Conservation (phyloP, 1,140 invertebrate genomes). For the Euborellia annulipes region DNA sequence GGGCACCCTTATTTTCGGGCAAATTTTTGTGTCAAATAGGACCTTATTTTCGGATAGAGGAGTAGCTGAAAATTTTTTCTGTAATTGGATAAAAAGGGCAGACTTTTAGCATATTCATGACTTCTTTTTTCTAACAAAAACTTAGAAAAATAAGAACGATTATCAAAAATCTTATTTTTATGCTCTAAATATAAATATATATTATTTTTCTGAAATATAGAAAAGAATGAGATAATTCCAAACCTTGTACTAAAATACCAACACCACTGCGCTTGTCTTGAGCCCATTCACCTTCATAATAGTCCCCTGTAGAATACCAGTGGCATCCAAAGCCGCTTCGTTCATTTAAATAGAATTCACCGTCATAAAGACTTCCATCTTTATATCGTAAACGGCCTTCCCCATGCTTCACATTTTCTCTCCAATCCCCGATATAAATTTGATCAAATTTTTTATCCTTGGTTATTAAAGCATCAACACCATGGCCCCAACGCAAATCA, state of each 20-base stretch:
- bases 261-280: slow-evolving; percentile 39
- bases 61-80: no score
- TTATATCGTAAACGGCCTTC: slow-evolving; percentile 25
- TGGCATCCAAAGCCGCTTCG: slow-evolving; percentile 25
- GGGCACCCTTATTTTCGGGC: no score
- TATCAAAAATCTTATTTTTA: slow-evolving; percentile 3
- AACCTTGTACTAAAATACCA: slow-evolving; percentile 23
- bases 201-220: no score
- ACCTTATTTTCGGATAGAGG: no score
- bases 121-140: no score
- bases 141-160: no score
- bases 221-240: no score
- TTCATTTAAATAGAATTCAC: slow-evolving; percentile 29
- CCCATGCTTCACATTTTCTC: slow-evolving; percentile 17
- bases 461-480: neutral
- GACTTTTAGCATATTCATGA: no score
- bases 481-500: neutral
- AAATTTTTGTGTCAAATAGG: no score
- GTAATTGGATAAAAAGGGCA: no score
- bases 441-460: neutral
- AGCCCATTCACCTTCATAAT: slow-evolving; percentile 44
- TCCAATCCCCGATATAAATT: slow-evolving; percentile 5
- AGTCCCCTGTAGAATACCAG: slow-evolving; percentile 36
- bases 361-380: slow-evolving; percentile 32
- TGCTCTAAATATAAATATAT: slow-evolving; percentile 14